Conservation (phyloP, 2,113 vertebrate genomes). For the Petrocephalus zakoni region DNA sequence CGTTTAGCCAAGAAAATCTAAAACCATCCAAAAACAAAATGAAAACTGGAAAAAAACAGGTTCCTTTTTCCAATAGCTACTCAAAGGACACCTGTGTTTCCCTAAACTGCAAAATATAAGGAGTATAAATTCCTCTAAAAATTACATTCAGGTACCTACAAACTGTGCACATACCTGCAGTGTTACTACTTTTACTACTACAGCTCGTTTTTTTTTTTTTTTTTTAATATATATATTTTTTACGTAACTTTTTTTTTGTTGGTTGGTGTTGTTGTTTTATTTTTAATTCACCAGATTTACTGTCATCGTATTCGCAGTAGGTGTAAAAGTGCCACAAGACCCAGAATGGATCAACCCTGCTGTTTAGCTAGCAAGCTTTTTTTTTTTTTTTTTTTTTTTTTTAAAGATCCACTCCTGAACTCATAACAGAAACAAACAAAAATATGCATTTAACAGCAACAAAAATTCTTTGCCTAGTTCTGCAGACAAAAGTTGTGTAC, state of each 20-base stretch:
- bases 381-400: constrained; percentile 45
- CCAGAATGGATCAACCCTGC: constrained; percentile 90
- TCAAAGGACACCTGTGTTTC: constrained; percentile 60
- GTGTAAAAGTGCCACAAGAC: constrained; percentile 93
- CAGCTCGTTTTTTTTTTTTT: constrained; percentile 57
- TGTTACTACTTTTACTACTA: constrained; percentile 60
- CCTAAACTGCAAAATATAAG: constrained; percentile 55
- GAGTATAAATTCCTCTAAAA: constrained; percentile 58
- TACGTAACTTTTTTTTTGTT: constrained; percentile 29
- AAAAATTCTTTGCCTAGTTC: constrained; percentile 52
- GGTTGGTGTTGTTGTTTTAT: constrained; percentile 59
- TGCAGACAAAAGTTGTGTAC: constrained; percentile 21
- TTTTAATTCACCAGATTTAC: constrained; percentile 44
- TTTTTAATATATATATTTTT: constrained; percentile 38
- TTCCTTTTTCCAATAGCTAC: constrained; percentile 60
- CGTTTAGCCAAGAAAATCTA: constrained; percentile 44
- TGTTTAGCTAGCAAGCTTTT: constrained; percentile 85
- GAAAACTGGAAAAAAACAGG: constrained; percentile 40
- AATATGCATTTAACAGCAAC: neutral
- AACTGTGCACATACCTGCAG: constrained; percentile 63
- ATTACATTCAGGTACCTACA: constrained; percentile 70
- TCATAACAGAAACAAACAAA: neutral
- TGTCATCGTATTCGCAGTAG: constrained; percentile 48
- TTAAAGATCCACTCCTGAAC: neutral
- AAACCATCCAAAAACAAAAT: constrained; percentile 47